phyloP scores from a whole-genome alignment of 2,113 vertebrate genomes.

The Boleophthalmus pectinirostris region DNA sequence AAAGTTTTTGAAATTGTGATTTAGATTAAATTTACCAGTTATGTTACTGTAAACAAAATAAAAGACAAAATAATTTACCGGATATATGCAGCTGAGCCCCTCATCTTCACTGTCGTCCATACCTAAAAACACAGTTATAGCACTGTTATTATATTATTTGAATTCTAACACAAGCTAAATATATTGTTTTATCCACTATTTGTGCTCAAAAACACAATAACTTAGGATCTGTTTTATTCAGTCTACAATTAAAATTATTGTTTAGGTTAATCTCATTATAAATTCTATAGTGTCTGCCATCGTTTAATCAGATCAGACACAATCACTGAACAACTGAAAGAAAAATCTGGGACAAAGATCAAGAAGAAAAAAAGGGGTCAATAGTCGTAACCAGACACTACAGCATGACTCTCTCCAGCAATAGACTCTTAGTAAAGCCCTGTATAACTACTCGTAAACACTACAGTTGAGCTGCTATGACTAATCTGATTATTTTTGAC shows the following conservation, averaged over 20 bases:
- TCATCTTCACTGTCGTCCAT: slow-evolving; percentile 71
- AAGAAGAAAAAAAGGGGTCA: slow-evolving; percentile 9
- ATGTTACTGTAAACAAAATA: neutral
- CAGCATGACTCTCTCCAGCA: neutral
- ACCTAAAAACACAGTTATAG: slow-evolving; percentile 34
- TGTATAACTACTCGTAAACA: neutral
- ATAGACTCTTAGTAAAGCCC: too few species aligned
- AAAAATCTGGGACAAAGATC: slow-evolving; percentile 49
- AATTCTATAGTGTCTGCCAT: neutral
- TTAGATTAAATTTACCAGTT: too few species aligned
- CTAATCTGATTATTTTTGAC: too few species aligned
- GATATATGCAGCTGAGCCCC: slow-evolving; percentile 66
- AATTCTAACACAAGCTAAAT: neutral
- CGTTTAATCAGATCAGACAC: neutral
- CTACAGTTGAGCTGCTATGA: too few species aligned
- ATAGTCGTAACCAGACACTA: slow-evolving; percentile 33
- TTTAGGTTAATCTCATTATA: neutral
- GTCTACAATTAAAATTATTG: neutral
- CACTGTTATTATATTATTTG: neutral
- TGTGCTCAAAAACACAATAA: neutral
- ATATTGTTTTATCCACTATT: neutral
- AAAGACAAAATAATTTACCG: slow-evolving; percentile 47
- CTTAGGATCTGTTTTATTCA: too few species aligned
- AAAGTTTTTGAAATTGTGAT: too few species aligned
- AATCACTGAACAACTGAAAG: neutral